Conservation (phyloP, 2,888 invertebrate genomes). For the Tetanocera ferruginea region DNA sequence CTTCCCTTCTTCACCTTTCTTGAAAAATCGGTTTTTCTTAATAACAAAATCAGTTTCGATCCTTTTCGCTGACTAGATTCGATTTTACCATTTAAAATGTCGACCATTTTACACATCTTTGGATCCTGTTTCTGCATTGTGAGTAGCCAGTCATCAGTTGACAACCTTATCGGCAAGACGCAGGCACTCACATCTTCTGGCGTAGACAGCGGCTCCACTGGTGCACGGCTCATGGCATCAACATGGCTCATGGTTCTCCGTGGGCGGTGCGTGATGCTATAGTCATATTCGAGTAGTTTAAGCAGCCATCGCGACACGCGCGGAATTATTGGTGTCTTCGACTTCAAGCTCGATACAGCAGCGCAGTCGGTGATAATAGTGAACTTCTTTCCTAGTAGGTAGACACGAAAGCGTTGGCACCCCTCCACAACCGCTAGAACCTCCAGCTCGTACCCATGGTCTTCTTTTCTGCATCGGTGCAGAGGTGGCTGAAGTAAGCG, state of each 20-base stretch:
- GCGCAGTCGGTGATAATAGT: too few species aligned
- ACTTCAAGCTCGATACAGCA: too few species aligned
- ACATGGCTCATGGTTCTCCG: conserved; percentile 58
- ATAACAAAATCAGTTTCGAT: not conserved
- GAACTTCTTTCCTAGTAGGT: conserved; percentile 46
- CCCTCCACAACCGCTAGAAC: conserved; percentile 60
- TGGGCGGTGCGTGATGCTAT: conserved; percentile 27
- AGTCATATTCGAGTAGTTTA: conserved; percentile 21
- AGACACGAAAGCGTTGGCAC: conserved; percentile 60
- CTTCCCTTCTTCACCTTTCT: not conserved
- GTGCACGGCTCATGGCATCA: conserved; percentile 55
- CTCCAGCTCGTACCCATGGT: too few species aligned
- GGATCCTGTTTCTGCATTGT: conserved; percentile 41
- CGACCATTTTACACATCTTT: conserved; percentile 32
- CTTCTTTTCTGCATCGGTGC: conserved; percentile 32
- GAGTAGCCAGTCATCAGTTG: conserved; percentile 38
- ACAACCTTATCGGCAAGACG: conserved; percentile 18
- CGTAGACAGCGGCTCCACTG: conserved; percentile 24
- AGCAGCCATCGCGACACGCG: conserved; percentile 35
- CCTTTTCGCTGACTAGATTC: not conserved
- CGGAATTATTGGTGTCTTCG: conserved; percentile 18
- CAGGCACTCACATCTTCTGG: conserved; percentile 18
- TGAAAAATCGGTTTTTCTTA: conserved; percentile 10
- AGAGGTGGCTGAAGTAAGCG: conserved; percentile 40
- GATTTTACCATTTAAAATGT: not conserved